These are phyloP conservation scores for Platichthys stellatus DNA, from an alignment of 2,113 vertebrate genomes.

Conservation along the genomic window DNA sequence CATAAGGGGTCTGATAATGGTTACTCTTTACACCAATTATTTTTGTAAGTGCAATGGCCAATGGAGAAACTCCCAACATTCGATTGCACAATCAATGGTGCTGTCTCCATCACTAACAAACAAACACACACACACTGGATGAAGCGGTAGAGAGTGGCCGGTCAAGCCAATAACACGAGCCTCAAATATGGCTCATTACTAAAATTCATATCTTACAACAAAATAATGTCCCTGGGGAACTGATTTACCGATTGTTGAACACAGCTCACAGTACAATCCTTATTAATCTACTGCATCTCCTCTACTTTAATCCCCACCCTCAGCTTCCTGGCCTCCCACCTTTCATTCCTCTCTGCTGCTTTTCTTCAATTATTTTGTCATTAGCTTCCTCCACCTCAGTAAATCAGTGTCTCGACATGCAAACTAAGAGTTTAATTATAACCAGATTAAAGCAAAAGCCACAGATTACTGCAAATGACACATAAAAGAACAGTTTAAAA, in stretches of 20 bases:
- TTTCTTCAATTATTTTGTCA: constrained; percentile 16
- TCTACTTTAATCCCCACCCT: constrained; percentile 4
- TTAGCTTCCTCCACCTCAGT: constrained; percentile 21
- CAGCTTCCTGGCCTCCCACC: constrained; percentile 3
- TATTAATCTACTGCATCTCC: constrained; percentile 27
- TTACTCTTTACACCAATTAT: too few species aligned
- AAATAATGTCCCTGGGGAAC: constrained; percentile 10
- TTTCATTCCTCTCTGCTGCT: constrained; percentile 15
- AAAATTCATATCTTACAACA: background rate
- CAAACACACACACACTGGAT: too few species aligned
- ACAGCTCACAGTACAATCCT: constrained; percentile 10
- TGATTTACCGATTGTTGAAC: constrained; percentile 33
- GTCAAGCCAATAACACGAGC: background rate
- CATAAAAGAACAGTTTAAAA: background rate
- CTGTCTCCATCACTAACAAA: too few species aligned
- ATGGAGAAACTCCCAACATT: too few species aligned
- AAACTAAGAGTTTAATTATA: constrained; percentile 16
- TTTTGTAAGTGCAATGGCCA: too few species aligned
- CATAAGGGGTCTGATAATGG: too few species aligned
- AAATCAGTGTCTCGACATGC: constrained; percentile 1
- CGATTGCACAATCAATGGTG: too few species aligned
- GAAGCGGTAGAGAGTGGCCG: background rate
- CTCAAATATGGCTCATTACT: constrained; percentile 17
- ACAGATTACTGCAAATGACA: background rate
- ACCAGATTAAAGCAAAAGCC: constrained; percentile 5